These are phyloP conservation scores for Cotesia typhae DNA, from an alignment of 1,140 invertebrate species.

Conservation along the genomic window DNA sequence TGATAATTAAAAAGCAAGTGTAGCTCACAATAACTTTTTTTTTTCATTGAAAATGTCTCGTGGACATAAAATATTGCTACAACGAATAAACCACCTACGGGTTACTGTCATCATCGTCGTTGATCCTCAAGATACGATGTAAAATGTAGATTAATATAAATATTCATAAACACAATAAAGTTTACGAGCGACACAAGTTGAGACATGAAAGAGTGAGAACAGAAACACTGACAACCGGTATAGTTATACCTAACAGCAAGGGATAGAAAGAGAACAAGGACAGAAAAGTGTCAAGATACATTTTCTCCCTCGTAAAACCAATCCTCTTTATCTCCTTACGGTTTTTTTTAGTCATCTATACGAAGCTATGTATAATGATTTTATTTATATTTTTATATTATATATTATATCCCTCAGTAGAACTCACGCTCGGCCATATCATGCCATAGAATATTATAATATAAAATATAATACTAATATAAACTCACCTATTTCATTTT, in stretches of 20 bases:
- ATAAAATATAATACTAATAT: too few species aligned
- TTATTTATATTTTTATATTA: too few species aligned
- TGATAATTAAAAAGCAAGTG: too few species aligned
- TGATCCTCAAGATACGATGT: slow-evolving; percentile 42
- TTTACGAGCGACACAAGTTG: slow-evolving; percentile 45
- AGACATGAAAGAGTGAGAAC: slow-evolving; percentile 11
- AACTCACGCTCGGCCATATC: too few species aligned
- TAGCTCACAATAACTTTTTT: not conserved
- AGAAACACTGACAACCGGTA: not conserved
- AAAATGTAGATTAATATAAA: slow-evolving; percentile 63
- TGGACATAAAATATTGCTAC: too few species aligned
- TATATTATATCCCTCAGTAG: too few species aligned
- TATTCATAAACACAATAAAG: slow-evolving; percentile 63
- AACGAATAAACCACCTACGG: slow-evolving; percentile 1
- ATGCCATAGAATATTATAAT: too few species aligned
- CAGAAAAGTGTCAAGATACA: slow-evolving; percentile 40
- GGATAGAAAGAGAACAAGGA: slow-evolving; percentile 32
- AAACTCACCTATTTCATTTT: too few species aligned
- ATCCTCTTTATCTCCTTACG: slow-evolving; percentile 29
- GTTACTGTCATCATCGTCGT: slow-evolving; percentile 5
- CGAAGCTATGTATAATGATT: too few species aligned
- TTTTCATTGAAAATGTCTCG: slow-evolving; percentile 15
- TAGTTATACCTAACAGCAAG: not conserved
- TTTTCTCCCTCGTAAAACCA: slow-evolving; percentile 56
- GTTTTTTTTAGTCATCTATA: not conserved